phyloP scores from a whole-genome alignment of 2,888 invertebrate genomes.

The Cenopis cana region DNA sequence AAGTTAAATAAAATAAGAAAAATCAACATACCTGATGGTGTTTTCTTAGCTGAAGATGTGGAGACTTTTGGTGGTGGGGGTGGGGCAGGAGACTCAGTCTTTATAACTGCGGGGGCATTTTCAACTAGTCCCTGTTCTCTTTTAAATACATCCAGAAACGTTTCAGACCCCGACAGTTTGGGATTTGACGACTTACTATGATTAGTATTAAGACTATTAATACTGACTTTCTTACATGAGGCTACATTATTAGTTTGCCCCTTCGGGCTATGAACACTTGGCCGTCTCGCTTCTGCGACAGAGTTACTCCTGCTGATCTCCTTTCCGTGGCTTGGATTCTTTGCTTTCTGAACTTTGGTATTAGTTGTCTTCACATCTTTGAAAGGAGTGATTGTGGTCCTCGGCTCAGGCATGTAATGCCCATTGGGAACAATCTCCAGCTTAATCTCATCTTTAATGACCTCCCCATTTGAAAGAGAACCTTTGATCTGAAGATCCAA shows the following conservation, averaged over 20 bases:
- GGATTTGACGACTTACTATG: slow-evolving; percentile 57
- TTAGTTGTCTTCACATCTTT: slow-evolving; percentile 64
- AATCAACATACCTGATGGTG: slow-evolving; percentile 58
- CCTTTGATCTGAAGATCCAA: slow-evolving; percentile 59
- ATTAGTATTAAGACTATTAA: slow-evolving; percentile 70
- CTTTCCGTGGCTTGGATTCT: slow-evolving; percentile 59
- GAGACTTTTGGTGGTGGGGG: slow-evolving; percentile 59
- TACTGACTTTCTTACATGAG: slow-evolving; percentile 67
- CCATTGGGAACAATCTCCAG: slow-evolving; percentile 70
- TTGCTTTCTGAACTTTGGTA: slow-evolving; percentile 73
- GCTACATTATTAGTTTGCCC: slow-evolving; percentile 56
- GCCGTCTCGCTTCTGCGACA: slow-evolving; percentile 56
- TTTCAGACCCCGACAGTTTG: slow-evolving; percentile 64
- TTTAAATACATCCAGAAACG: slow-evolving; percentile 81
- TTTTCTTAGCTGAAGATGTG: slow-evolving; percentile 65
- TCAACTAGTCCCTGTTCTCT: slow-evolving; percentile 75
- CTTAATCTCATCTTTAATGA: slow-evolving; percentile 66
- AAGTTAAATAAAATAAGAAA: background rate
- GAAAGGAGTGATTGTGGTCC: slow-evolving; percentile 43
- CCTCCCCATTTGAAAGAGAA: slow-evolving; percentile 69
- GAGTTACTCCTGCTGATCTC: slow-evolving; percentile 58
- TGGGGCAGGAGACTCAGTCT: slow-evolving; percentile 59
- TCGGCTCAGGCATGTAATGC: slow-evolving; percentile 60
- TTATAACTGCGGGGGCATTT: slow-evolving; percentile 56
- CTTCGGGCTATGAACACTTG: slow-evolving; percentile 65